Evolutionary conservation across 2,113 vertebrate genomes (phyloP), one percentile per base, ranked within the genome.

Genomic region (Bufo gargarizans): DNA sequence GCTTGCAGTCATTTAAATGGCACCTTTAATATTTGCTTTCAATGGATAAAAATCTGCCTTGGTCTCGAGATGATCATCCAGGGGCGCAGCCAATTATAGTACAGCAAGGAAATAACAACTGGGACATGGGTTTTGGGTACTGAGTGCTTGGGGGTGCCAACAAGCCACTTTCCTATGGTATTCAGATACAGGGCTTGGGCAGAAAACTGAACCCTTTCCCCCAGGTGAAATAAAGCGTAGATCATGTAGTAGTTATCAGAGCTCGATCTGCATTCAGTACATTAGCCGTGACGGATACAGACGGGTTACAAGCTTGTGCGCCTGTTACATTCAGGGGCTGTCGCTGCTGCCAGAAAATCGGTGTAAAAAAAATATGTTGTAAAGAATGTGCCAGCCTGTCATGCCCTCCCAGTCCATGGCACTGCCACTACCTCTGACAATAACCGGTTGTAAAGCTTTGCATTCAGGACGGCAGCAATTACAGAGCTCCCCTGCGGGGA

Each of bases 401-500:
- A 49, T 55, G 49, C n/a, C 59, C 61, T 22, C n/a, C 77, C 49
- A 76, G 10, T 78, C 69, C 50, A 72, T 58, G 67, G 67, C 67
- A 74, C 53, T 45, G 33, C 33, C 2, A 63, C 79, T 58, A 58
- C 22, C 78, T 14, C 55, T 82, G 58, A 82, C 79, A 82, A 82
- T 82, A 61, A n/a, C 8, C 69, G 4, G 81, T n/a, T 65, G 49
- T 83, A 83, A 61, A 0, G 0, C 50, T 61, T n/a, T 63, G 80
- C 63, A 63, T 91, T 84, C 87, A 89, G 82, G 79, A 74, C 90
- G 5, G 9, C 55, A 67, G 89, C 86, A 91, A 92, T 93, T 92
- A 92, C 90, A 86, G 88, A 63, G 89, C 84, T 80, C 89, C 92
- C 20, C 93, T 92, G 92, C 59, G 0, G 92, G 89, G 89, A 82